Percentiles rank a stretch among this genome's conserved stretches.
These are phyloP conservation scores for Porites rus DNA, from an alignment of 92 coral and sea anemone species.

Conservation along the genomic window DNA sequence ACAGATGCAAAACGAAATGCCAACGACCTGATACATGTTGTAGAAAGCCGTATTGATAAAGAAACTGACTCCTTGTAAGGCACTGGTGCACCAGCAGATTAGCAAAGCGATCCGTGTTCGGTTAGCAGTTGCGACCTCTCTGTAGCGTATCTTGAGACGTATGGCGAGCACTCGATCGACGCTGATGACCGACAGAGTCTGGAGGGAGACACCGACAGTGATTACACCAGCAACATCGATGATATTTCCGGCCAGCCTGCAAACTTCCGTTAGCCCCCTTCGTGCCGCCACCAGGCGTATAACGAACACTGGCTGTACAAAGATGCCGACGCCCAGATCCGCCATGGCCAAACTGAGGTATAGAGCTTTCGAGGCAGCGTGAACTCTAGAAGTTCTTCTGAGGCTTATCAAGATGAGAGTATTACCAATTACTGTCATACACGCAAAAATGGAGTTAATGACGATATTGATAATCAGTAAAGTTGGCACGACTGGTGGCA, in stretches of 20 bases:
- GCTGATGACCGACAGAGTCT: conserved; percentile 18
- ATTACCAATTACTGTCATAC: conserved; percentile 4
- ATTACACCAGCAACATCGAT: conserved; percentile 10
- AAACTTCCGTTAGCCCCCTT: neutral
- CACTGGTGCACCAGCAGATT: conserved; percentile 21
- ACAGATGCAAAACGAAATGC: conserved; percentile 6
- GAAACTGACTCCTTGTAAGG: neutral
- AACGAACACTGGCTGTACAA: conserved; percentile 14
- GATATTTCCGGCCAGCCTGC: neutral
- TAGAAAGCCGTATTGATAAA: conserved; percentile 5
- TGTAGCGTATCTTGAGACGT: conserved; percentile 23
- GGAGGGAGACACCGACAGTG: conserved; percentile 1
- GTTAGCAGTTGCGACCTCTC: neutral
- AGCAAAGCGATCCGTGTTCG: conserved; percentile 1
- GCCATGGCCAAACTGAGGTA: conserved; percentile 1
- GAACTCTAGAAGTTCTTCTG: neutral
- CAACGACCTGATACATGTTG: conserved; percentile 6
- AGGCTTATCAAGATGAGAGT: neutral
- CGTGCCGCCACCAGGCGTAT: neutral
- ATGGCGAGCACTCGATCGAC: conserved; percentile 24
- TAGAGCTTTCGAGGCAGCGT: conserved; percentile 13
- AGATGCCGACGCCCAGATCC: conserved; percentile 1
- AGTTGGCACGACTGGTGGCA: neutral
- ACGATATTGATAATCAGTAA: neutral
- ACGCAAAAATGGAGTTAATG: neutral